Base-by-base conservation (phyloP, 2,797 vertebrate species). In the Oophaga sylvatica region DNA sequence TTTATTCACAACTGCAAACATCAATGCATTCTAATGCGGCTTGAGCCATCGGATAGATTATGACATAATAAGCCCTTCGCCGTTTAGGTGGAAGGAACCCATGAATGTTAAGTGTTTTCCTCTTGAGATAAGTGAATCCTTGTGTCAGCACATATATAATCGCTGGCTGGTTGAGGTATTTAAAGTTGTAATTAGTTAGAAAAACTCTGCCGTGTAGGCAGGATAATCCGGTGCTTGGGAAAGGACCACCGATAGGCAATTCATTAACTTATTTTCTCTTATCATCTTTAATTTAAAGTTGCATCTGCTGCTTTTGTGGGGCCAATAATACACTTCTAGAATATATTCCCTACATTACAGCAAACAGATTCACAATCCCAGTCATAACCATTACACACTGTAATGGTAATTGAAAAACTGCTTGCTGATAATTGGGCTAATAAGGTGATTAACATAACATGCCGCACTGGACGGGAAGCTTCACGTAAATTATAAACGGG, bases 91-190 rank as follows among this genome's bases (percentile, higher is more conserved):
- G 63, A 83, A 85, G 83, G 75, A 83, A 85, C 73, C 84, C 56
- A 87, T 89, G 88, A 86, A 89, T 89, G 88, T 89, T 89, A 89
- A 89, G 84, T 86, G 81, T 86, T 87, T 78, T 71, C 77, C 81
- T 89, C 80, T 87, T 83, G 63, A 86, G 88, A 89, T 89, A 87
- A 86, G 84, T 89, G 84, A 83, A 89, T 83, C 75, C 80, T 71
- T 79, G 84, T 83, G 84, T 89, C 84, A 87, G 84, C 84, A 87
- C 41, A 89, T 83, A 84, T 71, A 89, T 87, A 89, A 86, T 87
- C 73, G 83, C 65, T 45, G 67, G 63, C 73, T 86, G 67, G 17
- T 80, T 75, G 84, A 80, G 84, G 79, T 89, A 79, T 89, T 89
- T 86, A 86, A 89, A 81, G 80, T 83, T 89, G 84, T 89, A 86